Evolutionary conservation across 2,888 invertebrate species (phyloP), one percentile per base, ranked within the genome.

Genomic region (Argynnis bischoffii): DNA sequence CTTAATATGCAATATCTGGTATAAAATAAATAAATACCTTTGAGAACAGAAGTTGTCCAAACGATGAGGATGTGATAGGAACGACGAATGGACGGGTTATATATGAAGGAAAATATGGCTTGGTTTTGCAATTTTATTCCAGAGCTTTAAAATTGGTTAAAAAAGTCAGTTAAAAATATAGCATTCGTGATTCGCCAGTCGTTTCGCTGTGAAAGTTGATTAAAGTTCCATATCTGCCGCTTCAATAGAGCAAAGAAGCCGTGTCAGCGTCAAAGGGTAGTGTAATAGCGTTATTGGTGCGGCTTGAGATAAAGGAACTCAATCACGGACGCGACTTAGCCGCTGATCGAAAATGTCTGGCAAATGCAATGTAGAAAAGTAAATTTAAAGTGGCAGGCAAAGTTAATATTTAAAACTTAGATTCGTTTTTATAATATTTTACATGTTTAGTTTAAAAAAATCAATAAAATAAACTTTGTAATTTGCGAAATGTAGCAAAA

Each of bases 201-300:
- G 59, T 53, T 65, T 57, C 47, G 18, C 59, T 59, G 50, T 64
- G 55, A 69, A 69, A 69, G 61, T 65, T 66, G 65, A 66, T 69
- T 69, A 69, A 65, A 69, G 69, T 69, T 69, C 55, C 66, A 69
- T 69, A 56, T 57, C 56, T 56, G 57, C 35, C 16, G 60, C 63
- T 63, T 54, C 47, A 69, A 69, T 69, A 59, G 59, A 46, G 57
- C 59, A 53, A 59, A 59, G 53, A 59, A 66, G 59, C 65, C 65
- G 59, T 59, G 65, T 66, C 46, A 66, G 65, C 59, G 53, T 63
- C 63, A 66, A 66, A 66, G 65, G 65, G 47, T 57, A 26, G 59
- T 53, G 65, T 66, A 66, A 66, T 66, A 31, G 59, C 54, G 53
- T 59, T 59, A 66, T 66, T 66, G 65, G 65, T 41, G 51, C 65